Percentiles rank a stretch among this genome's conserved stretches.
phyloP scores from a whole-genome alignment of 2,113 vertebrate genomes.

The Romanogobio albipinnatus region DNA sequence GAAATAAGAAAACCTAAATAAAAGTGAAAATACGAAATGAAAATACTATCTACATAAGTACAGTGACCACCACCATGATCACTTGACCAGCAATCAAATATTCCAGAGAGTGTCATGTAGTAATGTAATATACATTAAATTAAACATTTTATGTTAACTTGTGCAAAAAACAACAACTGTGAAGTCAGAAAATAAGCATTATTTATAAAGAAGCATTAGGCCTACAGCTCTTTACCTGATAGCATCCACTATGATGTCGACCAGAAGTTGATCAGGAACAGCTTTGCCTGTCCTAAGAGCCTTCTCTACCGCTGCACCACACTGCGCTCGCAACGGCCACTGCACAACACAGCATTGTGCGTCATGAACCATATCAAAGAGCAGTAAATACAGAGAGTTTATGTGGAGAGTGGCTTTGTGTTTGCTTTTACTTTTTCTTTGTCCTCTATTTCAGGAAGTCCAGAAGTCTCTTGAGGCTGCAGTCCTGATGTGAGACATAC shows the following conservation, averaged over 20 bases:
- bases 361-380: background rate
- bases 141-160: background rate
- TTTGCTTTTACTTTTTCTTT: background rate
- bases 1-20: too few species aligned
- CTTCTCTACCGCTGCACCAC: slow-evolving; percentile 76
- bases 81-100: too few species aligned
- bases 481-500: background rate
- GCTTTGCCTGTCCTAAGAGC: slow-evolving; percentile 79
- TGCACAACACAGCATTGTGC: slow-evolving; percentile 54
- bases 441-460: background rate
- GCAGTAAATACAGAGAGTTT: background rate
- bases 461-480: background rate
- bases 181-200: background rate
- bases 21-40: too few species aligned
- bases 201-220: background rate
- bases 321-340: slow-evolving; percentile 75
- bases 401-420: background rate
- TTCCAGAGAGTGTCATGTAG: too few species aligned
- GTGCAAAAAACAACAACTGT: background rate
- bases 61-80: too few species aligned
- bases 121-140: too few species aligned
- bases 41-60: too few species aligned
- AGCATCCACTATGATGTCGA: slow-evolving; percentile 83
- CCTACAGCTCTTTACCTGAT: slow-evolving; percentile 77
- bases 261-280: slow-evolving; percentile 79